Conservation (phyloP, 2,113 vertebrate species). For the Acinonyx jubatus region DNA sequence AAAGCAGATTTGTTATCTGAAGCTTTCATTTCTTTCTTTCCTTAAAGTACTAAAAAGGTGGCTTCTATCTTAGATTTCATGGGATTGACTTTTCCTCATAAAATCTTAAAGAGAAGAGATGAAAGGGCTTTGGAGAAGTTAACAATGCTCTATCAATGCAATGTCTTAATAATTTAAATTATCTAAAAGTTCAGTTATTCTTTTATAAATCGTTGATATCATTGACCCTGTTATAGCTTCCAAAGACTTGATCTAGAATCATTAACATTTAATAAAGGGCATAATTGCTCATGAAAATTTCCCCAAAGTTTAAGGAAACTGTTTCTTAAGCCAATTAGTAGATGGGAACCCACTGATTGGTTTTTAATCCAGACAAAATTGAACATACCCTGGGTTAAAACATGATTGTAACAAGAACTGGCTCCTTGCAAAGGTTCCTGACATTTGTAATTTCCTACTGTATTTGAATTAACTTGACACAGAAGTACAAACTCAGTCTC, state of each 20-base stretch:
- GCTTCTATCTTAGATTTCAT: not conserved
- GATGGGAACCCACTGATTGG: not conserved
- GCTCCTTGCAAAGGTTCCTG: not conserved
- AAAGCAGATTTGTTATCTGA: conserved; percentile 37
- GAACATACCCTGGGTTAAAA: conserved; percentile 18
- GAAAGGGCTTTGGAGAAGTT: conserved; percentile 7
- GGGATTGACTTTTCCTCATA: not conserved
- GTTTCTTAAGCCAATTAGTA: conserved; percentile 37
- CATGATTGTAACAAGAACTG: not conserved
- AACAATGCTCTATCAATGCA: not conserved
- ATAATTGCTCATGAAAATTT: conserved; percentile 36
- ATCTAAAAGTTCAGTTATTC: conserved; percentile 32
- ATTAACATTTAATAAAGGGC: conserved; percentile 40
- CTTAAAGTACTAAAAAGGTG: not conserved
- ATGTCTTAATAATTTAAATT: not conserved
- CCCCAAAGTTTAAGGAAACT: conserved; percentile 17
- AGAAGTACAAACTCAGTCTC: not conserved
- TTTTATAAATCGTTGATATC: not conserved
- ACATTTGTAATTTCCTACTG: not conserved
- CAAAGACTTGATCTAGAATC: not conserved
- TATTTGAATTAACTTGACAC: conserved; percentile 35
- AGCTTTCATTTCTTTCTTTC: not conserved
- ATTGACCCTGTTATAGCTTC: not conserved
- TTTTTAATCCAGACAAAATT: not conserved
- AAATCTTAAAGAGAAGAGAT: conserved; percentile 29